phyloP scores from a whole-genome alignment of 1,140 invertebrate genomes.

The Camponotus floridanus region DNA sequence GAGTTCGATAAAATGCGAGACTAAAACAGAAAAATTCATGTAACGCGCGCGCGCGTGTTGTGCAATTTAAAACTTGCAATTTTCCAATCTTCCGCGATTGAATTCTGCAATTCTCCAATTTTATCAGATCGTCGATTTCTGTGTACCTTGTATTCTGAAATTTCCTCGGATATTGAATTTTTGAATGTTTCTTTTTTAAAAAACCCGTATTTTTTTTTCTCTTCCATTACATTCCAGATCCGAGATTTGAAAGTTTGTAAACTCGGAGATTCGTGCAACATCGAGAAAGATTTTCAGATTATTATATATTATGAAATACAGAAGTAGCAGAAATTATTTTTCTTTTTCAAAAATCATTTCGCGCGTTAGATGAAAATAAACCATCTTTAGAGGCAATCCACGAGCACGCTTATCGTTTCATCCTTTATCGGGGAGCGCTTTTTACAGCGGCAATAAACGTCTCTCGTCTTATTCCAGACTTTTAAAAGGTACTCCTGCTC shows the following conservation, averaged over 20 bases:
- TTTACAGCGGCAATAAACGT: conserved; percentile 71
- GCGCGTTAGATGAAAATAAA: conserved; percentile 22
- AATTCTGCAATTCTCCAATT: neutral
- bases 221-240: neutral
- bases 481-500: neutral
- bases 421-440: conserved; percentile 38
- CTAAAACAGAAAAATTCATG: neutral
- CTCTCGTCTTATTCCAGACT: neutral
- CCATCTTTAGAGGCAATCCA: neutral
- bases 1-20: conserved; percentile 21
- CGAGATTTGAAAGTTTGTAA: neutral
- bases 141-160: conserved; percentile 7
- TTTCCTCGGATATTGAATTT: neutral
- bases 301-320: neutral
- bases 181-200: neutral
- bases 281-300: neutral
- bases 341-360: neutral
- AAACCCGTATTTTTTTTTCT: neutral
- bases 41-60: neutral
- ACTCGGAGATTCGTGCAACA: neutral
- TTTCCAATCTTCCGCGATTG: conserved; percentile 17
- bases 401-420: conserved; percentile 54
- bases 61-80: neutral
- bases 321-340: conserved; percentile 22
- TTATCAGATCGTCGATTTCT: conserved; percentile 1